Evolutionary conservation across 30 jellyfish, hydroid and myxozoan species (phyloP).

Genomic region (Turritopsis dohrnii): DNA sequence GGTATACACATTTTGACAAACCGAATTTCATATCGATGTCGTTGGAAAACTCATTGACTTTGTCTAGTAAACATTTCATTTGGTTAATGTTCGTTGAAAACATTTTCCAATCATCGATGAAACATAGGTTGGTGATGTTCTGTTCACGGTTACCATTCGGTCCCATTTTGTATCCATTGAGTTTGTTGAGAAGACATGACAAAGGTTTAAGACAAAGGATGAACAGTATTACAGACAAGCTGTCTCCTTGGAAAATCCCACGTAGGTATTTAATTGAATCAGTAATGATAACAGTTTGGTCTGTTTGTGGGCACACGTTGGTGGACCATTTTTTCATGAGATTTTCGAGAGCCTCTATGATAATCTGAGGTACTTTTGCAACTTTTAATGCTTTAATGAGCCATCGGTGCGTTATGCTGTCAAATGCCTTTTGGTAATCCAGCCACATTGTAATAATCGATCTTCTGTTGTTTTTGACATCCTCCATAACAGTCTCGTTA

Average conservation of each 20-base stretch:
- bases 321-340: conserved; percentile 3
- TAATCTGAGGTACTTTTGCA: too few relatives aligned
- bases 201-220: not conserved
- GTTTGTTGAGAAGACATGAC: conserved; percentile 18
- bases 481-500: too few relatives aligned
- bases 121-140: not conserved
- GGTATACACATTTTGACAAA: not conserved
- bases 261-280: not conserved
- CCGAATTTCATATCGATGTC: conserved; percentile 23
- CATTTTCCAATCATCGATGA: not conserved
- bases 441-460: not conserved
- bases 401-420: conserved; percentile 11
- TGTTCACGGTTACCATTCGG: conserved; percentile 1
- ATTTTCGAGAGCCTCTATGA: not conserved
- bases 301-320: not conserved
- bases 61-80: not conserved
- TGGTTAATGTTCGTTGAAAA: not conserved
- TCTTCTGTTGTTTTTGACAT: not conserved
- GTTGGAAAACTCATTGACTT: not conserved
- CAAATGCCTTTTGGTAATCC: conserved; percentile 23
- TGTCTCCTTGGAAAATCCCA: conserved; percentile 17
- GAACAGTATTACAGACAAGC: not conserved
- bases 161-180: not conserved
- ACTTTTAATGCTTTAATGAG: not conserved
- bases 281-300: not conserved